Conservation (phyloP, 2,797 vertebrate species). For the Leptoclinus maculatus region DNA sequence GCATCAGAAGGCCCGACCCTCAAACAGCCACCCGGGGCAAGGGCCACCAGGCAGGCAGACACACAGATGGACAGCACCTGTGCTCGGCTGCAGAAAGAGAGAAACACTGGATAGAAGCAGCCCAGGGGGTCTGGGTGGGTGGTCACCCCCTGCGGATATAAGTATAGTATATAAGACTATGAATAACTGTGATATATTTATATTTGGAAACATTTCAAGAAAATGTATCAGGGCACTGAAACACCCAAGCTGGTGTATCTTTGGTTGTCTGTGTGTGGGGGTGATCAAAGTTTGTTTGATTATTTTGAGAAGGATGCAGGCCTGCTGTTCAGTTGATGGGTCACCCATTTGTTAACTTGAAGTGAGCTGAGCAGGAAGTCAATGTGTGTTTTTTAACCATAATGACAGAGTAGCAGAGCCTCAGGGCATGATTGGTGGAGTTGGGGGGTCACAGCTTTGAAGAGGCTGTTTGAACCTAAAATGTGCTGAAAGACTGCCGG, state of each 20-base stretch:
- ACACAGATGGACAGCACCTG: conserved; percentile 85
- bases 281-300: conserved; percentile 68
- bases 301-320: conserved; percentile 65
- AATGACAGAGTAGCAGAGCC: conserved; percentile 79
- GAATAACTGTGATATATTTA: conserved; percentile 39
- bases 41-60: conserved; percentile 66
- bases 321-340: conserved; percentile 63
- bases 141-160: conserved; percentile 56
- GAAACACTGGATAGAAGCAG: conserved; percentile 28
- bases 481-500: conserved; percentile 73
- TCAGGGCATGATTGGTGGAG: conserved; percentile 56
- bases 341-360: conserved; percentile 68
- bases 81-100: conserved; percentile 59
- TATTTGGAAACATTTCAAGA: neutral
- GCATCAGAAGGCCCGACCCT: conserved; percentile 35
- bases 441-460: conserved; percentile 69
- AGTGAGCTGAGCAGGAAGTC: conserved; percentile 76
- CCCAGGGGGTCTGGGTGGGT: conserved; percentile 71
- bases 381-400: conserved; percentile 70
- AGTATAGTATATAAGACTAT: conserved; percentile 33
- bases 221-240: conserved; percentile 15
- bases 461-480: conserved; percentile 74
- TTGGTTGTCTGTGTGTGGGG: conserved; percentile 12
- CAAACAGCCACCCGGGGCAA: conserved; percentile 54
- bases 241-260: neutral